A percentile compares a stretch with the other conserved stretches of the same genome.
Evolutionary conservation across 2,888 invertebrate genomes (phyloP).

Genomic region (Synanthedon vespiformis): DNA sequence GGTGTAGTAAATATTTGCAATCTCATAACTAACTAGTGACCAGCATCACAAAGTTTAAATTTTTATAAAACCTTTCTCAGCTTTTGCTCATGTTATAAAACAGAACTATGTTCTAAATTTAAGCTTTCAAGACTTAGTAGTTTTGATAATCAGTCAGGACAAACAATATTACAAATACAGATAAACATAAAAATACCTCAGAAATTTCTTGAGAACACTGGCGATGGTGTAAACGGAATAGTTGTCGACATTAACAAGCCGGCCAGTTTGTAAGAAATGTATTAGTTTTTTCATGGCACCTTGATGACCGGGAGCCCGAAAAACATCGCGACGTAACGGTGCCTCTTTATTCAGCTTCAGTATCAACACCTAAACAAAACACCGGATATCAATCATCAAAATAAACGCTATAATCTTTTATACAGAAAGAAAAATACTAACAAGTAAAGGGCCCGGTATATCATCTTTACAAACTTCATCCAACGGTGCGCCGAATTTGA

Average conservation of each 20-base stretch:
- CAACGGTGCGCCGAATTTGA: slow-evolving; percentile 92
- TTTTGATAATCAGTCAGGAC: no score
- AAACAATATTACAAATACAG: no score
- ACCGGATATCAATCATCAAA: not conserved
- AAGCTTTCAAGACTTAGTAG: no score
- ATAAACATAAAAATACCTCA: slow-evolving; percentile 53
- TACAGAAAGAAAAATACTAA: slow-evolving; percentile 54
- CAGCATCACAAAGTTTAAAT: no score
- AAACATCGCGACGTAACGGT: slow-evolving; percentile 92
- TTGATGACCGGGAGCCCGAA: slow-evolving; percentile 95
- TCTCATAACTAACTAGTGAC: no score
- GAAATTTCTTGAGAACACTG: slow-evolving; percentile 97
- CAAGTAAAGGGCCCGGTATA: slow-evolving; percentile 92
- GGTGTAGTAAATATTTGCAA: no score
- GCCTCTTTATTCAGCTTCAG: slow-evolving; percentile 95
- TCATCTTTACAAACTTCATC: slow-evolving; percentile 96
- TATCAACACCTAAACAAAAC: slow-evolving; percentile 80
- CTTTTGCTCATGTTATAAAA: no score
- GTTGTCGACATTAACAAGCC: slow-evolving; percentile 92
- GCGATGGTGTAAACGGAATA: slow-evolving; percentile 98
- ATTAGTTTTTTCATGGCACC: slow-evolving; percentile 94
- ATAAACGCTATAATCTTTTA: slow-evolving; percentile 2
- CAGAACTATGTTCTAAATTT: no score
- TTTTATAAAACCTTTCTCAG: no score
- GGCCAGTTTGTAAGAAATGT: slow-evolving; percentile 89